Evolutionary conservation across 2,888 invertebrate genomes (phyloP).

Genomic region (Synergus itoensis): DNA sequence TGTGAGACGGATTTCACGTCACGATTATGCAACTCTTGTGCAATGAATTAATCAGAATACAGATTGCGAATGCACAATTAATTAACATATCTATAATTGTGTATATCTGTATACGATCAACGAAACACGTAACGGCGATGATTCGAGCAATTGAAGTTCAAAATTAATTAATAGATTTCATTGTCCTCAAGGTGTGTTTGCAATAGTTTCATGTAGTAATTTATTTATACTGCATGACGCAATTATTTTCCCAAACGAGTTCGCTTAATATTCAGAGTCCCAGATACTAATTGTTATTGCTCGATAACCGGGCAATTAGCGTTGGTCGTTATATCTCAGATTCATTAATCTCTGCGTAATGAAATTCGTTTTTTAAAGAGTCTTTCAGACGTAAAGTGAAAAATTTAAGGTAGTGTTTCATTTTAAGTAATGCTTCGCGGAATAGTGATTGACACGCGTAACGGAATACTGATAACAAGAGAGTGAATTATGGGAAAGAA

Average conservation of each 20-base stretch:
- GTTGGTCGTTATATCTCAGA: constrained; percentile 44
- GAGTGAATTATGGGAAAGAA: constrained; percentile 43
- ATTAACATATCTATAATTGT: not conserved
- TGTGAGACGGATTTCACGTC: constrained; percentile 2
- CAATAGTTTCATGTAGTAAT: constrained; percentile 5
- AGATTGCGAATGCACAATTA: constrained; percentile 28
- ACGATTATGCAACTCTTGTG: not conserved
- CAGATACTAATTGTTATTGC: constrained; percentile 55
- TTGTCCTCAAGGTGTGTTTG: constrained; percentile 13
- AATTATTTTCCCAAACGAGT: constrained; percentile 43
- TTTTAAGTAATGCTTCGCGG: constrained; percentile 11
- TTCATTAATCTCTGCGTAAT: constrained; percentile 40
- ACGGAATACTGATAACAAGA: constrained; percentile 37
- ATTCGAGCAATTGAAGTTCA: not conserved
- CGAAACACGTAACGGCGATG: not conserved
- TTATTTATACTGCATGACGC: constrained; percentile 53
- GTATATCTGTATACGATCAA: not conserved
- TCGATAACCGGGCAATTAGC: constrained; percentile 49
- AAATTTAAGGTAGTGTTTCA: not conserved
- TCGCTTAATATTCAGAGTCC: constrained; percentile 54
- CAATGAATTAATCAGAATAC: constrained; percentile 8
- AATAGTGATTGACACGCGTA: constrained; percentile 9
- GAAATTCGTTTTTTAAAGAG: not conserved
- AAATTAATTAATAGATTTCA: constrained; percentile 22
- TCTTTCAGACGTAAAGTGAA: not conserved